Evolutionary conservation across 1,140 invertebrate genomes (phyloP), one percentile per base, ranked within the genome.

Genomic region (Battus philenor): DNA sequence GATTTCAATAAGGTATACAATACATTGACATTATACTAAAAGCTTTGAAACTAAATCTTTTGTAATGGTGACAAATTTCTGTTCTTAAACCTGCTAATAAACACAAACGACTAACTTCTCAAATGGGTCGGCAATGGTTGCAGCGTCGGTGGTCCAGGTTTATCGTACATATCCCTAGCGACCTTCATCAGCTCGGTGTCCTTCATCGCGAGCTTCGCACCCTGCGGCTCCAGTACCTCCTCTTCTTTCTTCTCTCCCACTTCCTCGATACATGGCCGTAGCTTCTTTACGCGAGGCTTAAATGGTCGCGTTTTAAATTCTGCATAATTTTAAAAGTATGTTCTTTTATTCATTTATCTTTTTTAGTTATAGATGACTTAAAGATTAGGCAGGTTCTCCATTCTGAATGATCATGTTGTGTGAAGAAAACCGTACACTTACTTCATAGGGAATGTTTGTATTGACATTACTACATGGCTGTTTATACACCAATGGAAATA

Each of bases 181-280:
- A 64, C 48, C 26, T 75, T 80, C 80, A 82, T 81, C 17, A 84
- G 58, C 56, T 80, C 76, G 0, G 80, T 81, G 29, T 82, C 76
- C 33, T 80, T 80, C 31, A 84, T 70, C 13, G 69, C 67, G 1
- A 81, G 59, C 44, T 74, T 76, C 4, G 63, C 48, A 0, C 47
- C 51, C 7, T 53, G 50, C 0, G 59, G 50, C 2, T 22, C 50
- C 1, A 54, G 43, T 0, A 10, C 36, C 8, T 50, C 51, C 2
- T 68, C 62, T 10, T 48, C 41, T 1, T 34, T 43, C 4, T 34
- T 32, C 17, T 51, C 39, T 4, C 62, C 56, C 0, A 36, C 32
- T 4, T 54, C 34, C 1, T 50, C 20, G 4, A 46, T 34, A 26
- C 70, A 70, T 0, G 56, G 57, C 1, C 20, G 29, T 2, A 46